Evolutionary conservation across 30 jellyfish, hydroid and myxozoan genomes (phyloP), one percentile per base, ranked within the genome.

Genomic region (Sanderia malayensis): DNA sequence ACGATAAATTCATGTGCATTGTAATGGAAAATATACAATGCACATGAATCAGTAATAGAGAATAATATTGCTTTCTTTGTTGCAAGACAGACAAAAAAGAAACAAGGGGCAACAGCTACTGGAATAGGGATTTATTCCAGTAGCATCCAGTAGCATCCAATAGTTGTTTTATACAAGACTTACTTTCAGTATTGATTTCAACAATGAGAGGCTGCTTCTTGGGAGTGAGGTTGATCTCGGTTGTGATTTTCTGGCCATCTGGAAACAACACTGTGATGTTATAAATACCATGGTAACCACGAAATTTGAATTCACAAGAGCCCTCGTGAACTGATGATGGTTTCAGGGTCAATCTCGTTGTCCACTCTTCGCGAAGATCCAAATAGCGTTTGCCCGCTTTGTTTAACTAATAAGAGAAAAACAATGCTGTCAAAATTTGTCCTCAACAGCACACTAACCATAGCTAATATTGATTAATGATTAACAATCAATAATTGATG

Each of bases 291-390:
- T 79, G 94, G 32, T 44, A 80, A 19, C 86, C 94, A 8, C 90
- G 81, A 55, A 87, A 87, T 33, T 65, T 67, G 83, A 87, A 87
- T 8, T 71, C 93, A 25, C 94, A 74, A 19, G 77, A 52, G 25
- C 64, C 31, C 15, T 71, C 75, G n/a, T 26, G 29, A 44, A 80
- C 81, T 6, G 13, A 9, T 0, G 74, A 60, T 28, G 96, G 94
- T 46, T 58, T 31, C 55, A 79, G 58, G 10, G 67, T 72, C 0
- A 70, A 19, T 3, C 61, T 58, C 10, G 96, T 87, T 1, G 73
- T 73, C 96, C 96, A 87, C 45, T 87, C 79, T 9, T 79, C 46
- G 20, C 96, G 77, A 49, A 87, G 73, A 17, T 73, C 72, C 67
- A 80, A 30, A 72, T 70, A 79, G 9, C 86, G 83, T 44, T 37